These are phyloP conservation scores for Brienomyrus longianalis DNA, from an alignment of 2,113 vertebrate genomes.

Conservation along the genomic window DNA sequence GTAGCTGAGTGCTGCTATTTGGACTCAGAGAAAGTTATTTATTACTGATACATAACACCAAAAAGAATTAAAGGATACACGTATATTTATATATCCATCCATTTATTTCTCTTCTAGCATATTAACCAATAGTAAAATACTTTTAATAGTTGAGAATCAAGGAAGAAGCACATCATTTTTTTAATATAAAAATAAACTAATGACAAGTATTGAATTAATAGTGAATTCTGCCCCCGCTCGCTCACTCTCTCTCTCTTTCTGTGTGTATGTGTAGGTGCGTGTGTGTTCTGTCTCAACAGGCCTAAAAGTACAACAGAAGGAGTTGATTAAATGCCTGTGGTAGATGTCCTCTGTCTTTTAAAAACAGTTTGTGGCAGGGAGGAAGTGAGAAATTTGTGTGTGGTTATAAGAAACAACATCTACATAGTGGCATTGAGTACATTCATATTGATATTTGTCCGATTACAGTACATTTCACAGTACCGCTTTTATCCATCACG, in stretches of 20 bases:
- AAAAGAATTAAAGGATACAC: not conserved
- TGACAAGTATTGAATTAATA: not conserved
- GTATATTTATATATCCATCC: not conserved
- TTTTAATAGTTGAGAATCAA: not conserved
- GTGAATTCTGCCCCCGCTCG: not conserved
- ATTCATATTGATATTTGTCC: no score
- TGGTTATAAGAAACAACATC: no score
- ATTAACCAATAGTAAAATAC: not conserved
- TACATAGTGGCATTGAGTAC: no score
- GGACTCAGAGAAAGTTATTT: not conserved
- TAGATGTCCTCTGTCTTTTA: no score
- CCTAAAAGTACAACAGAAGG: not conserved
- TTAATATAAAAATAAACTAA: not conserved
- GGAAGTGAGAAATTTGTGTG: no score
- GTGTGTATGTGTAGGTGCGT: not conserved
- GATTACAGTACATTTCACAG: not conserved
- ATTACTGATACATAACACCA: not conserved
- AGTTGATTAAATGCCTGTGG: not conserved
- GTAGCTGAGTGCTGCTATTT: not conserved
- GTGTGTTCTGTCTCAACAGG: not conserved
- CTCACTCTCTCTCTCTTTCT: no score
- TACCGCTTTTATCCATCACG: not conserved
- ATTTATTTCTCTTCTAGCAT: not conserved
- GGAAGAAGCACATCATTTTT: not conserved
- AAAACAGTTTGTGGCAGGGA: no score